A percentile compares a stretch with the other conserved stretches of the same genome.
phyloP scores from a whole-genome alignment of 2,113 vertebrate species.

The Aspiorhynchus laticeps region DNA sequence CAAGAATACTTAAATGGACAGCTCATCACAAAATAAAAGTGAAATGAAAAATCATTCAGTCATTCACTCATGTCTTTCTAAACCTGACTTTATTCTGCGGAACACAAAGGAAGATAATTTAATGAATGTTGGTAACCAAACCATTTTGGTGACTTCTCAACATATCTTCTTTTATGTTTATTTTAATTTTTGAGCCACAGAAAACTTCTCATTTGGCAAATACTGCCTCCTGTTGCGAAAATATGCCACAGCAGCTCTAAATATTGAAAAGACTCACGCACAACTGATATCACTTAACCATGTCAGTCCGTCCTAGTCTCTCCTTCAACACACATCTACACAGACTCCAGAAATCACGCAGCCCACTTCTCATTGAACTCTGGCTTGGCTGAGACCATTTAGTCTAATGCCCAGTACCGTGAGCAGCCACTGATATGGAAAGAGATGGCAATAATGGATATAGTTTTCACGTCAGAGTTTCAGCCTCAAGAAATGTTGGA shows the following conservation, averaged over 20 bases:
- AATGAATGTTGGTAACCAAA: background rate
- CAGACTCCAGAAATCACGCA: constrained; percentile 17
- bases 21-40: background rate
- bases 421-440: constrained; percentile 31
- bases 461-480: constrained; percentile 2
- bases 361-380: constrained; percentile 33
- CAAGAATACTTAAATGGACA: background rate
- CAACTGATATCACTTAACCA: background rate
- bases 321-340: constrained; percentile 12
- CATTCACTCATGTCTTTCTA: background rate
- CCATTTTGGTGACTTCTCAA: background rate
- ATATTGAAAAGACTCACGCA: background rate
- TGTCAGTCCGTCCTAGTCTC: background rate
- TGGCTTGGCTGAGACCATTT: constrained; percentile 4
- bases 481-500: background rate
- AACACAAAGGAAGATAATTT: background rate
- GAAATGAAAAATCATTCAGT: no score
- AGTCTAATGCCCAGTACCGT: constrained; percentile 25
- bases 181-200: background rate
- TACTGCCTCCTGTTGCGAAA: background rate
- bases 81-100: background rate
- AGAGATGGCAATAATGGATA: constrained; percentile 38
- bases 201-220: background rate
- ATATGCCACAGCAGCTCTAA: background rate
- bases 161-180: background rate